phyloP scores from a whole-genome alignment of 2,797 vertebrate species.

The Ataeniobius toweri region DNA sequence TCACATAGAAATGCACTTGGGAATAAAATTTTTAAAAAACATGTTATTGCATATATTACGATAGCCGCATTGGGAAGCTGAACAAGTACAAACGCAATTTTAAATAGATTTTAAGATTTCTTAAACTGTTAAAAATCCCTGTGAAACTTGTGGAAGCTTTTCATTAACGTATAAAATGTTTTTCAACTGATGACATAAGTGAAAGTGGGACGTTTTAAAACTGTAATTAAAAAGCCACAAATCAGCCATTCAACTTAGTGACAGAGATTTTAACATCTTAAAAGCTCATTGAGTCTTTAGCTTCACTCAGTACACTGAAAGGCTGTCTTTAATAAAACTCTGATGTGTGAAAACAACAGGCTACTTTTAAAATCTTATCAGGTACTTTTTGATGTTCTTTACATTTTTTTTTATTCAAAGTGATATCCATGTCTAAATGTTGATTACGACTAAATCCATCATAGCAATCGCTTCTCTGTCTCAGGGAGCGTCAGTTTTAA shows the following conservation, averaged over 20 bases:
- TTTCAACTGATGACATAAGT: background rate
- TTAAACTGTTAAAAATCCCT: background rate
- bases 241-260: slow-evolving; percentile 40
- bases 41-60: no score
- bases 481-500: background rate
- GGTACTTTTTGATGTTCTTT: background rate
- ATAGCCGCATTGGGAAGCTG: background rate
- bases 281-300: slow-evolving; percentile 1
- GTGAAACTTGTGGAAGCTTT: background rate
- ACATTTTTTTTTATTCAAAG: background rate
- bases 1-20: background rate
- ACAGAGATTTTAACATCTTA: slow-evolving; percentile 16
- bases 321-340: slow-evolving; percentile 20
- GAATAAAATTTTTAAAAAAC: no score
- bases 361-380: background rate
- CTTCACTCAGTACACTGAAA: slow-evolving; percentile 11
- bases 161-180: background rate
- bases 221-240: slow-evolving; percentile 46
- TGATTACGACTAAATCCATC: background rate
- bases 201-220: slow-evolving; percentile 11
- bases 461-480: background rate
- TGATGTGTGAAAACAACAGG: slow-evolving; percentile 3
- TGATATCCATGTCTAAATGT: background rate
- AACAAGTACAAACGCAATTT: background rate
- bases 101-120: background rate